Percentiles rank a stretch among this genome's conserved stretches.
These are phyloP conservation scores for Gandaritis pyraliata DNA, from an alignment of 2,888 invertebrate species.

Conservation along the genomic window DNA sequence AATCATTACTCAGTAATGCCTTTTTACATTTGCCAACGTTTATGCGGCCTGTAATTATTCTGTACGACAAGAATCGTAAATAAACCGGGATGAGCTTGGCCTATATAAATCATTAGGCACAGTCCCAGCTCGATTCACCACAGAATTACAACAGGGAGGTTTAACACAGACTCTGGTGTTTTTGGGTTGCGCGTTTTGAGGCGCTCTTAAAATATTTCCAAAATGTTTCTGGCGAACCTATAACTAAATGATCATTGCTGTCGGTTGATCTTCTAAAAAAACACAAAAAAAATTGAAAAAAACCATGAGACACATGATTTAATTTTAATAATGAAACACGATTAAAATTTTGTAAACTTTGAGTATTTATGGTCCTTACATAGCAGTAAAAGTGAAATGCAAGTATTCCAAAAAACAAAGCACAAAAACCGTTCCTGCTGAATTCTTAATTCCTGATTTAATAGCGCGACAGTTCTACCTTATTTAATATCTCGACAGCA, in stretches of 20 bases:
- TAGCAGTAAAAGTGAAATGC: too few relatives aligned
- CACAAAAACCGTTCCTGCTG: too few relatives aligned
- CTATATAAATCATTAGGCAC: conserved; percentile 81
- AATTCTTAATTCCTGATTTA: not conserved
- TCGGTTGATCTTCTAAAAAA: too few relatives aligned
- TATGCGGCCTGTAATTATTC: conserved; percentile 79
- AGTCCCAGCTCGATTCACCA: conserved; percentile 67
- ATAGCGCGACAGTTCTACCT: conserved; percentile 7
- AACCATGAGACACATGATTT: too few relatives aligned
- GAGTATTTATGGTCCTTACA: too few relatives aligned
- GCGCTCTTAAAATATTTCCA: not conserved
- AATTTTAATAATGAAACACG: too few relatives aligned
- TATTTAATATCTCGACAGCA: conserved; percentile 34
- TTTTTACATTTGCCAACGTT: conserved; percentile 78
- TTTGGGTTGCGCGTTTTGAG: not conserved
- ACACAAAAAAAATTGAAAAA: too few relatives aligned
- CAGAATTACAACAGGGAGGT: conserved; percentile 12
- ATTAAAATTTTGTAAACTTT: too few relatives aligned
- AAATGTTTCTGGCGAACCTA: too few relatives aligned
- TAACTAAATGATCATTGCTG: too few relatives aligned
- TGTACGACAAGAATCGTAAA: conserved; percentile 76
- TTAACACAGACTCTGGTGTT: not conserved
- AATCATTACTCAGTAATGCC: conserved; percentile 73
- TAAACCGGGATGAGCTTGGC: conserved; percentile 79
- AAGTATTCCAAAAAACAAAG: too few relatives aligned